A percentile compares a stretch with the other conserved stretches of the same genome.
These are phyloP conservation scores for Axinella damicornis DNA, from an alignment of 37 sponge, comb jelly and placozoan species.

Conservation along the genomic window DNA sequence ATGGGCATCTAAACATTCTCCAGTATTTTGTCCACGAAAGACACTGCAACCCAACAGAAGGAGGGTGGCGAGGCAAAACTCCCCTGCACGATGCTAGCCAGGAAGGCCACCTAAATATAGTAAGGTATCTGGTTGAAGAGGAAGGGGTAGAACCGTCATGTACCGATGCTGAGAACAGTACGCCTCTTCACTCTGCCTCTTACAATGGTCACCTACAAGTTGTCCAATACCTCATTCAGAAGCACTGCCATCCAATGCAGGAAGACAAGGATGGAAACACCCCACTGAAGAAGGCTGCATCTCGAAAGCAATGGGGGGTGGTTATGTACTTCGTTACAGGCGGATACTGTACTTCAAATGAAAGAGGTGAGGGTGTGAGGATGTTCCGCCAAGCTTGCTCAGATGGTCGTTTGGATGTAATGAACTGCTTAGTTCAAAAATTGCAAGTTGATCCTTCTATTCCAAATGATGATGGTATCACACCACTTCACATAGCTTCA, in stretches of 20 bases:
- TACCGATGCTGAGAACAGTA: background rate
- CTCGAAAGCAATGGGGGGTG: background rate
- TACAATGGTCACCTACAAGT: background rate
- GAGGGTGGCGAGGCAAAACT: background rate
- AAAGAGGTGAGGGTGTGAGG: background rate
- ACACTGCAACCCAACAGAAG: slow-evolving; percentile 8
- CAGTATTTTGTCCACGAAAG: background rate
- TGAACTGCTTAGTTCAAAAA: background rate
- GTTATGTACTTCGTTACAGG: slow-evolving; percentile 10
- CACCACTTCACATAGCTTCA: slow-evolving; percentile 38
- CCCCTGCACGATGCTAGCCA: slow-evolving; percentile 32
- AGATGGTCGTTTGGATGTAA: slow-evolving; percentile 4
- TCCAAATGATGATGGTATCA: background rate
- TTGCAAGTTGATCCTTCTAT: background rate
- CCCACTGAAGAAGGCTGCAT: slow-evolving; percentile 2
- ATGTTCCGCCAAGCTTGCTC: background rate
- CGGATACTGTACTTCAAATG: background rate
- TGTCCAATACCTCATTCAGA: background rate
- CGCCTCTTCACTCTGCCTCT: slow-evolving; percentile 7
- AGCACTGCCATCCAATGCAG: slow-evolving; percentile 2
- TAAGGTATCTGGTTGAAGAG: slow-evolving; percentile 8
- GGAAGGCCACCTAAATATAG: slow-evolving; percentile 13
- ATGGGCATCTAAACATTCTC: slow-evolving; percentile 22
- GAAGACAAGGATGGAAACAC: slow-evolving; percentile 8
- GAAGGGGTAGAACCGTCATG: background rate